phyloP scores from a whole-genome alignment of 2,113 vertebrate genomes.

The Rhea americana region DNA sequence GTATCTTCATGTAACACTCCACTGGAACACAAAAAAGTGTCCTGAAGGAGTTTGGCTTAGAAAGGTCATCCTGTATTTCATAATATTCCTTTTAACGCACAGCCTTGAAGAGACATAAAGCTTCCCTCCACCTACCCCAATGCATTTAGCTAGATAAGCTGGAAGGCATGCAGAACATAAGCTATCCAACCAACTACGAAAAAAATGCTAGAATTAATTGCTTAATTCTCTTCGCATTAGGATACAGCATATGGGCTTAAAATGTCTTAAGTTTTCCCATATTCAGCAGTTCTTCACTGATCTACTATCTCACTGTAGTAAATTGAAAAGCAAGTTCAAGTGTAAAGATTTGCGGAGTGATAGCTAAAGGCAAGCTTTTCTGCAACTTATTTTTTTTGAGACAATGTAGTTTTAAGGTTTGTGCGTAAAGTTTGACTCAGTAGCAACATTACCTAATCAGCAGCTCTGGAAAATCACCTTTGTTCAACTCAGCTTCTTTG shows the following conservation, averaged over 20 bases:
- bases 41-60: neutral
- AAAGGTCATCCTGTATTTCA: slow-evolving; percentile 1
- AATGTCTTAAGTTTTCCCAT: neutral
- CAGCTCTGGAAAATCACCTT: neutral
- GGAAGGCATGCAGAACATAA: neutral
- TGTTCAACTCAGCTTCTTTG: neutral
- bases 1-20: fast-evolving
- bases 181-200: slow-evolving; percentile 16
- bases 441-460: neutral
- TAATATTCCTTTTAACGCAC: neutral
- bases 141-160: neutral
- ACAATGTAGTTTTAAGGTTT: neutral
- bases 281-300: too few species aligned
- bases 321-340: slow-evolving; percentile 49
- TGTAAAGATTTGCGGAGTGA: slow-evolving; percentile 6
- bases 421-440: neutral
- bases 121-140: neutral
- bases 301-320: neutral
- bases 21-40: fast-evolving
- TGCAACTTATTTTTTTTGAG: neutral
- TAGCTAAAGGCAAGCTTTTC: slow-evolving; percentile 1
- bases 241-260: slow-evolving; percentile 22
- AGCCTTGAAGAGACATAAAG: neutral
- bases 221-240: slow-evolving; percentile 56
- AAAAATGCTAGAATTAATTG: slow-evolving; percentile 45